Percentiles rank a stretch among this genome's conserved stretches.
phyloP scores from a whole-genome alignment of 2,113 vertebrate genomes.

The Sapayoa aenigma region DNA sequence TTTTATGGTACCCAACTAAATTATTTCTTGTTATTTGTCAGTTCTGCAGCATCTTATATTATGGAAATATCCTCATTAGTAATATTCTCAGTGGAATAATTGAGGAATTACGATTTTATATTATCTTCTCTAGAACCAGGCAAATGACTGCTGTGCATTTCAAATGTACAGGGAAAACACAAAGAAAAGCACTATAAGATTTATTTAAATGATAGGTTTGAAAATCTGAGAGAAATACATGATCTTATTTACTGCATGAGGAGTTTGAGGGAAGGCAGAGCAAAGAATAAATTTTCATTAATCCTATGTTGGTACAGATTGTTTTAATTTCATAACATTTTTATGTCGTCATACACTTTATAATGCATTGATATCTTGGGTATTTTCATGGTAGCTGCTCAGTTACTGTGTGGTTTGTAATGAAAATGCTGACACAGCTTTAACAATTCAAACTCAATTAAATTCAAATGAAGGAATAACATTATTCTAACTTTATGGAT shows the following conservation, averaged over 20 bases:
- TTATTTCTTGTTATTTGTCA: background rate
- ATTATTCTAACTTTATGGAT: background rate
- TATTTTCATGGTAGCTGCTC: background rate
- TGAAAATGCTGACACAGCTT: slow-evolving; percentile 1
- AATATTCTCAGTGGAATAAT: background rate
- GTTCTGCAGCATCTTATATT: background rate
- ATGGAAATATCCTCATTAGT: background rate
- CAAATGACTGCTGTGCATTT: slow-evolving; percentile 3
- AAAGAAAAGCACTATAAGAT: background rate
- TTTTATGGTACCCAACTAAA: background rate
- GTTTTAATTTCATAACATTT: background rate
- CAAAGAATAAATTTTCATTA: background rate
- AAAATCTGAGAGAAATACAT: background rate
- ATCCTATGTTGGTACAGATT: background rate
- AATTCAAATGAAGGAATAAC: background rate
- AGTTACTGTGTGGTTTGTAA: background rate
- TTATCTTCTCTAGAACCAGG: background rate
- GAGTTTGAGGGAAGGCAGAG: background rate
- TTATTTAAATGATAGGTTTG: background rate
- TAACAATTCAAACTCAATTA: background rate
- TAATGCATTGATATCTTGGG: background rate
- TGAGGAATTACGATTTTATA: background rate
- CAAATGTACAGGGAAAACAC: background rate
- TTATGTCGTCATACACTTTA: background rate
- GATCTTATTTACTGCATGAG: background rate